phyloP scores from a whole-genome alignment of 2,797 vertebrate genomes.

The Psittacula derbiana region DNA sequence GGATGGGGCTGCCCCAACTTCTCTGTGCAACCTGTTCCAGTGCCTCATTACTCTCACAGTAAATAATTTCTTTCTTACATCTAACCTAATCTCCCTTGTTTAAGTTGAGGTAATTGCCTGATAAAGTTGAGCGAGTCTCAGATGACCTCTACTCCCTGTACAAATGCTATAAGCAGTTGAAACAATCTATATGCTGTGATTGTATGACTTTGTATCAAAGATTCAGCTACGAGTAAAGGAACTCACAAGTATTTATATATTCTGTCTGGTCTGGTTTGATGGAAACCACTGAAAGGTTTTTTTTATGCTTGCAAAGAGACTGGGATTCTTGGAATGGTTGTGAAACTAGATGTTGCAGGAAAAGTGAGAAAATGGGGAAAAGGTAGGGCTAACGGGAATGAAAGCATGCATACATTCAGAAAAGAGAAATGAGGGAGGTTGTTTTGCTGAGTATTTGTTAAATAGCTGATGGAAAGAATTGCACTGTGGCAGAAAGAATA shows the following conservation, averaged over 20 bases:
- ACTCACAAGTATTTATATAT: accelerated
- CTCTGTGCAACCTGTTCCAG: neutral
- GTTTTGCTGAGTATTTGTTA: neutral
- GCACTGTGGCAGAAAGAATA: neutral
- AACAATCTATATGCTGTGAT: neutral
- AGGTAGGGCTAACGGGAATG: neutral
- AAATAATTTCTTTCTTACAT: neutral
- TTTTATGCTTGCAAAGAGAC: neutral
- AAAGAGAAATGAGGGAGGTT: neutral
- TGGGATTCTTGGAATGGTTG: neutral
- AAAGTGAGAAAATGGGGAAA: neutral
- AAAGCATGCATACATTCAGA: neutral
- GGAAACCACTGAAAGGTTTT: neutral
- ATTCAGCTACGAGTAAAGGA: neutral
- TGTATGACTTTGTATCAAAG: accelerated
- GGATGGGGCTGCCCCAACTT: neutral
- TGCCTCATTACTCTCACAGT: neutral
- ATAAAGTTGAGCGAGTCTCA: neutral
- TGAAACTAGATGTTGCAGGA: neutral
- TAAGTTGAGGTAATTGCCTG: neutral
- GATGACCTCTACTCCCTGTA: neutral
- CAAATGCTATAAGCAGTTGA: neutral
- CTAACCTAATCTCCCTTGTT: neutral
- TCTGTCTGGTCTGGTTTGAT: neutral
- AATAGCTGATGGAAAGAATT: neutral